Evolutionary conservation across 2,888 invertebrate species (phyloP), one percentile per base, ranked within the genome.

Genomic region (Cyclophora punctaria): DNA sequence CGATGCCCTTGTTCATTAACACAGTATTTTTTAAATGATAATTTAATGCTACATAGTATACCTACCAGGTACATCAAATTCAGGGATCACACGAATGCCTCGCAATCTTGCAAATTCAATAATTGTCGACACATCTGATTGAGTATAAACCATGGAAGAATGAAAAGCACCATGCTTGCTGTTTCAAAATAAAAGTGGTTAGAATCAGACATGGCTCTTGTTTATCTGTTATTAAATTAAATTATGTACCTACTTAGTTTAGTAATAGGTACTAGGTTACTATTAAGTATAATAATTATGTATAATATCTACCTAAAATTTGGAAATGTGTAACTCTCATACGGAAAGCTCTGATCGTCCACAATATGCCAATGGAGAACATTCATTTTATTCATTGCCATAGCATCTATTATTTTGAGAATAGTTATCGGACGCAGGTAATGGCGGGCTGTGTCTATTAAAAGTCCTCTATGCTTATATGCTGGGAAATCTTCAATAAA

Each of bases 331-430:
- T 79, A 82, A 72, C 97, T 97, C 61, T 93, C 90, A 72, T 94
- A 98, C 0, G 98, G 97, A 74, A 98, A 98, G 57, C 97, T 95
- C 67, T 95, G 94, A 75, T 97, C 97, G 75, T 98, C 98, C 0
- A 95, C 94, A 46, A 98, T 94, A 75, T 98, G 98, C 98, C 98
- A 98, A 75, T 98, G 98, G 55, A 98, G 92, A 0, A 97, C 95
- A 77, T 98, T 98, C 71, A 97, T 80, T 80, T 98, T 98, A 74
- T 97, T 97, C 75, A 95, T 95, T 0, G 94, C 90, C 96, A 98
- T 95, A 0, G 94, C 94, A 59, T 97, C 96, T 62, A 98, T 68
- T 0, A 90, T 91, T 47, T 89, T 76, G 35, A 91, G 73, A 49
- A 98, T 92, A 44, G 91, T 91, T 1, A 79, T 67, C 44, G 94